Percentiles rank a stretch among this genome's conserved stretches.
Evolutionary conservation across 1,140 invertebrate genomes (phyloP).

Genomic region (Neodiprion fabricii): DNA sequence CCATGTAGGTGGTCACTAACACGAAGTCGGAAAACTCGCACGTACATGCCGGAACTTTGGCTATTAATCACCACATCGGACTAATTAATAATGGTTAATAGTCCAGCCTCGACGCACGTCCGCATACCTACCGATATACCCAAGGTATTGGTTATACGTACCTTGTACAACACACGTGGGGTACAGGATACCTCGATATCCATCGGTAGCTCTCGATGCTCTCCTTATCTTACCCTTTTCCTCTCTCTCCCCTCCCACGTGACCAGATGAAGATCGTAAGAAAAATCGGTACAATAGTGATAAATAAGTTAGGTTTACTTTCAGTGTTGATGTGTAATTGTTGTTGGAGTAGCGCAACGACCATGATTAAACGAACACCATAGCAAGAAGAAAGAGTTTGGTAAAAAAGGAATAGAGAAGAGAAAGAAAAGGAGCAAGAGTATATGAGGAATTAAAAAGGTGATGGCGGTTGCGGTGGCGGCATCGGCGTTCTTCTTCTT

Average conservation of each 20-base stretch:
- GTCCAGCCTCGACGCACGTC: conserved; percentile 6
- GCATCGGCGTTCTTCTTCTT: neutral
- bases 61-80: conserved; percentile 23
- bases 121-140: neutral
- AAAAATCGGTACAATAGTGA: too few relatives aligned
- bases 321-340: too few relatives aligned
- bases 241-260: too few relatives aligned
- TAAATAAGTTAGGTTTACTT: too few relatives aligned
- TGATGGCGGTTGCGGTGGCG: neutral
- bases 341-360: too few relatives aligned
- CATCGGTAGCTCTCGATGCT: too few relatives aligned
- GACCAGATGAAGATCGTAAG: too few relatives aligned
- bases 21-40: neutral
- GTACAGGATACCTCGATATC: too few relatives aligned
- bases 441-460: conserved; percentile 14
- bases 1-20: conserved; percentile 12
- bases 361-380: neutral
- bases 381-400: conserved; percentile 27
- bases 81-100: conserved; percentile 26
- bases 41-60: neutral
- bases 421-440: conserved; percentile 25
- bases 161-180: too few relatives aligned
- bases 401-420: conserved; percentile 12
- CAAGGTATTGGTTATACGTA: neutral
- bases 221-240: too few relatives aligned